A percentile compares a stretch with the other conserved stretches of the same genome.
Evolutionary conservation across 2,888 invertebrate genomes (phyloP).

Genomic region (Merodon equestris): DNA sequence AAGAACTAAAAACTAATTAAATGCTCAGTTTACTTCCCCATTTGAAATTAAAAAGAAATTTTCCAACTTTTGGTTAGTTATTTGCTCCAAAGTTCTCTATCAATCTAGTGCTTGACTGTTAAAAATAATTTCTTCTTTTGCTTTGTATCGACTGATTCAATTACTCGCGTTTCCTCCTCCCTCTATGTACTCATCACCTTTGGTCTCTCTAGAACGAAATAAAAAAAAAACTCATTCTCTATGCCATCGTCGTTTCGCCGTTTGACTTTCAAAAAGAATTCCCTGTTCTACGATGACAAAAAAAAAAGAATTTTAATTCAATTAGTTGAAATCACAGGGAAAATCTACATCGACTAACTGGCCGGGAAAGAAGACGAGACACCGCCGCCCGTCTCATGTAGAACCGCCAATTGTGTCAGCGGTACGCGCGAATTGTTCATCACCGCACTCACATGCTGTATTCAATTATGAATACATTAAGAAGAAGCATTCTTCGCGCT

Average conservation of each 20-base stretch:
- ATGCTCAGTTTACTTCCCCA: too few species aligned
- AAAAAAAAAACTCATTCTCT: too few species aligned
- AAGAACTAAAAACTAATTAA: too few species aligned
- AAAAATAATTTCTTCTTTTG: conserved; percentile 3
- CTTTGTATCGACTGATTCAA: conserved; percentile 38
- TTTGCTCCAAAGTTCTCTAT: too few species aligned
- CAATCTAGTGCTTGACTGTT: too few species aligned
- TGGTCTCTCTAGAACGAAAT: too few species aligned
- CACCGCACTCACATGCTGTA: conserved; percentile 13
- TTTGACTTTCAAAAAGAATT: too few species aligned
- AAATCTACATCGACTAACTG: conserved; percentile 27
- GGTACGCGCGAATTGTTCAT: conserved; percentile 31
- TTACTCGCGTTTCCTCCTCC: conserved; percentile 6
- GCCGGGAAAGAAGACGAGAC: conserved; percentile 29
- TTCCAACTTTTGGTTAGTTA: too few species aligned
- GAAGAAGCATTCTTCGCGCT: background rate
- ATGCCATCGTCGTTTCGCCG: too few species aligned
- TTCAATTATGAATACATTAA: conserved; percentile 43
- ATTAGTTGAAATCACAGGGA: conserved; percentile 44
- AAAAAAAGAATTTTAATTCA: conserved; percentile 51
- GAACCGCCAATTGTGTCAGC: conserved; percentile 35
- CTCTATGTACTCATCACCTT: background rate
- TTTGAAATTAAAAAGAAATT: too few species aligned
- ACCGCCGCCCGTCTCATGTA: conserved; percentile 16
- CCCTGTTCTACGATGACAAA: too few species aligned